Percentiles rank a stretch among this genome's conserved stretches.
Evolutionary conservation across 2,888 invertebrate genomes (phyloP).

Genomic region (Leuctra nigra): DNA sequence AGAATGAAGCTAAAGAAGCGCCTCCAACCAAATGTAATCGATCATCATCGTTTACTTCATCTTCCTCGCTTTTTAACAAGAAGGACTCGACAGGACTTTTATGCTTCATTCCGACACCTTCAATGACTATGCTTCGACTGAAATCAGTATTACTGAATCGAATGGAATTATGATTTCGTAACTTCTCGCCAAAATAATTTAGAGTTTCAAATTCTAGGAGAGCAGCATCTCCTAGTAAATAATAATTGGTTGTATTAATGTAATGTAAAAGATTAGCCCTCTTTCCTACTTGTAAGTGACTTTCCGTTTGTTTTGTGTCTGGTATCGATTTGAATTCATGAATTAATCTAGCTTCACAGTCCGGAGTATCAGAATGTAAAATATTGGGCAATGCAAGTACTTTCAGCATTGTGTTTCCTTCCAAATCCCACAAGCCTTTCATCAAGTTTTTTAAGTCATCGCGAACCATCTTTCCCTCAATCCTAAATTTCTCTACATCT

Average conservation of each 20-base stretch:
- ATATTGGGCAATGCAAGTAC: slow-evolving; percentile 63
- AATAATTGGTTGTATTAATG: slow-evolving; percentile 52
- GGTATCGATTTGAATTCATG: slow-evolving; percentile 36
- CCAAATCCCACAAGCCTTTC: slow-evolving; percentile 59
- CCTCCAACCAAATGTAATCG: slow-evolving; percentile 69
- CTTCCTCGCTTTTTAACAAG: slow-evolving; percentile 51
- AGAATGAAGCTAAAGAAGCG: slow-evolving; percentile 63
- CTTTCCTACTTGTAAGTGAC: slow-evolving; percentile 52
- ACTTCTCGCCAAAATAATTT: slow-evolving; percentile 45
- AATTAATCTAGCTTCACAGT: slow-evolving; percentile 34
- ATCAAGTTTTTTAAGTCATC: slow-evolving; percentile 59
- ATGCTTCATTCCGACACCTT: slow-evolving; percentile 61
- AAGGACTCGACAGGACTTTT: slow-evolving; percentile 50
- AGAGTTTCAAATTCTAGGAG: slow-evolving; percentile 59
- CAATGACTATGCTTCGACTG: slow-evolving; percentile 63
- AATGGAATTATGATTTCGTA: slow-evolving; percentile 47
- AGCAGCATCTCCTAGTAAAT: slow-evolving; percentile 60
- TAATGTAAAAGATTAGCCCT: slow-evolving; percentile 50
- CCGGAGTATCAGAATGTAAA: slow-evolving; percentile 57
- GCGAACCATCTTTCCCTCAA: slow-evolving; percentile 46
- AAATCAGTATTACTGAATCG: slow-evolving; percentile 74
- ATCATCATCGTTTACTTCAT: slow-evolving; percentile 40
- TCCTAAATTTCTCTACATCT: slow-evolving; percentile 46
- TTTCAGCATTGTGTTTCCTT: slow-evolving; percentile 59
- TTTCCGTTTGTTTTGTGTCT: slow-evolving; percentile 36